phyloP scores from a whole-genome alignment of 2,888 invertebrate genomes.

The Ophonus ardosiacus region DNA sequence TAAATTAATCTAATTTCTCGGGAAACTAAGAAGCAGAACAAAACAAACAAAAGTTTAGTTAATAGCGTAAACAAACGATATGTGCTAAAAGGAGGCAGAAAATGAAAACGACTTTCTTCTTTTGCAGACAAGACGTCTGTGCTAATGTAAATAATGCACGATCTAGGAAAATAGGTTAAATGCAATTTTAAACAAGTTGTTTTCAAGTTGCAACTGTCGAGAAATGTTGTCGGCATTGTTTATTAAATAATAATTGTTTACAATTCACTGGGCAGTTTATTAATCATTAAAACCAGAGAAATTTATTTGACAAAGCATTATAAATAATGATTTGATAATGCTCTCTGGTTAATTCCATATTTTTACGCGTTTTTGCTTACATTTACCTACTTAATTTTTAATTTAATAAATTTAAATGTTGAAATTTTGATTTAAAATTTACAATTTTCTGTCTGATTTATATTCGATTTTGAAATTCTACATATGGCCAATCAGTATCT shows the following conservation, averaged over 20 bases:
- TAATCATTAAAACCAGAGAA: not conserved
- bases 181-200: conserved; percentile 1
- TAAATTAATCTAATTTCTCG: not conserved
- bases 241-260: not conserved
- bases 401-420: no score
- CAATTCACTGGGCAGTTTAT: not conserved
- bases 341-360: no score
- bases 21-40: conserved; percentile 3
- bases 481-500: no score
- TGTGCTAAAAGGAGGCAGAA: conserved; percentile 50
- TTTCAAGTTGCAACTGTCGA: not conserved
- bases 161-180: conserved; percentile 48
- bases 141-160: not conserved
- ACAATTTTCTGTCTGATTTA: no score
- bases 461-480: no score
- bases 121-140: not conserved
- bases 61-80: conserved; percentile 21
- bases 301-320: not conserved
- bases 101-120: conserved; percentile 53
- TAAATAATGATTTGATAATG: not conserved
- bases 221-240: not conserved
- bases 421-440: no score
- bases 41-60: conserved; percentile 14
- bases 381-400: no score
- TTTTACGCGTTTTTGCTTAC: no score